A percentile compares a stretch with the other conserved stretches of the same genome.
These are phyloP conservation scores for Ischnura elegans DNA, from an alignment of 2,888 invertebrate genomes.

Conservation along the genomic window DNA sequence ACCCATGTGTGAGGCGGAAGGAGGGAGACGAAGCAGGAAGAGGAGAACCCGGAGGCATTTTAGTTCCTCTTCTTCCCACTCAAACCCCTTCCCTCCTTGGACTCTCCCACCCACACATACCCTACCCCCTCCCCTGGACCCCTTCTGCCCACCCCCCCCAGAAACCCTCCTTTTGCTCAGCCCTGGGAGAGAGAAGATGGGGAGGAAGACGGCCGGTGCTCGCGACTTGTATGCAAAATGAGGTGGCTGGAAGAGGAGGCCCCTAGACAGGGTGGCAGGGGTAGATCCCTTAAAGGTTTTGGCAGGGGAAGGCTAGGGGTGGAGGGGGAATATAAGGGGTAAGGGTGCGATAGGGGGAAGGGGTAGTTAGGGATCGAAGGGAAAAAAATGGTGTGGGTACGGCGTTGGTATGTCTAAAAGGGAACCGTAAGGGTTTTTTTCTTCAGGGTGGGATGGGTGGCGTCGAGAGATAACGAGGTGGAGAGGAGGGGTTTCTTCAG, in stretches of 20 bases:
- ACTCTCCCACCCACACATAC: not conserved
- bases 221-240: constrained; percentile 67
- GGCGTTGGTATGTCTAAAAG: not conserved
- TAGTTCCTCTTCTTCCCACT: not conserved
- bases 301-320: not conserved
- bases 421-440: not conserved
- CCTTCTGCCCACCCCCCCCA: not conserved
- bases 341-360: not conserved
- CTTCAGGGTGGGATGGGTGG: not conserved
- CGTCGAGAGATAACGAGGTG: constrained; percentile 9
- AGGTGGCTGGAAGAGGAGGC: not conserved
- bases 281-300: not conserved
- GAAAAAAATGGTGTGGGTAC: not conserved
- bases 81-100: not conserved
- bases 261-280: not conserved
- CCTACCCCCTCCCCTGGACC: not conserved
- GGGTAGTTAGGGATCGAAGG: not conserved
- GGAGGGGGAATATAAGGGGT: not conserved
- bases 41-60: constrained; percentile 40
- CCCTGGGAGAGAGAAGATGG: constrained; percentile 24
- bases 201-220: not conserved
- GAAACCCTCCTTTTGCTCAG: not conserved
- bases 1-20: constrained; percentile 23
- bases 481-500: not conserved
- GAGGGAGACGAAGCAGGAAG: not conserved